Base-by-base conservation (phyloP, 2,113 vertebrate species). In the Etheostoma cragini region DNA sequence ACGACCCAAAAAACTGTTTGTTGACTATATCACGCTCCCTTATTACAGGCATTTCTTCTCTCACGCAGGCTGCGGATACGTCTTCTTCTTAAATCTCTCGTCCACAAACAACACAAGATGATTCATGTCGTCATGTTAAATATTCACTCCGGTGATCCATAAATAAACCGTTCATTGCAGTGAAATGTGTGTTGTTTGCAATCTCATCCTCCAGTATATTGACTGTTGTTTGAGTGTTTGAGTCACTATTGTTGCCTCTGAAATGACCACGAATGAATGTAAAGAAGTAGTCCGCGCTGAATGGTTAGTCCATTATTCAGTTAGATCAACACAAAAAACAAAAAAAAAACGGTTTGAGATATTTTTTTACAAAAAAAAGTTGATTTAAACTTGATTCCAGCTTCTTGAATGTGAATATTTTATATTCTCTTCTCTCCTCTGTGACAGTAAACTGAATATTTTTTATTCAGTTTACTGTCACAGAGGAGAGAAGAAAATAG, bases 21-120 rank as follows among this genome's bases (percentile, higher is more conserved):
- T 76, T 52, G 88, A 88, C 81, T 57, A 50, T 21, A 86, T 75
- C 45, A 17, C 0, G 1, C n/a, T 33, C 16, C 50, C 64, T 83
- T 80, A 22, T 21, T n/a, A 14, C 1, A 24, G 49, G 60, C 70
- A 60, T 83, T 61, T 70, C 33, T 49, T 45, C 66, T 33, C 45
- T 56, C 58, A 12, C 10, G 5, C 60, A 56, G 62, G 35, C 30
- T 82, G 47, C 13, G 69, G 80, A 76, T 65, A 6, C 8, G 17
- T 79, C 57, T 26, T 35, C 56, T 22, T 76, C 60, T 16, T 56
- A 50, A 62, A 77, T 77, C 63, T 72, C 35, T 71, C 53, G 17
- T 14, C 38, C 30, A 74, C 35, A 67, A 70, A 80, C 61, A 73
- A 26, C 35, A 53, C 8, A 0, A 38, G 0, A 22, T 5, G 49